Evolutionary conservation across 2,888 invertebrate species (phyloP).

Genomic region (Melitaea athalia): DNA sequence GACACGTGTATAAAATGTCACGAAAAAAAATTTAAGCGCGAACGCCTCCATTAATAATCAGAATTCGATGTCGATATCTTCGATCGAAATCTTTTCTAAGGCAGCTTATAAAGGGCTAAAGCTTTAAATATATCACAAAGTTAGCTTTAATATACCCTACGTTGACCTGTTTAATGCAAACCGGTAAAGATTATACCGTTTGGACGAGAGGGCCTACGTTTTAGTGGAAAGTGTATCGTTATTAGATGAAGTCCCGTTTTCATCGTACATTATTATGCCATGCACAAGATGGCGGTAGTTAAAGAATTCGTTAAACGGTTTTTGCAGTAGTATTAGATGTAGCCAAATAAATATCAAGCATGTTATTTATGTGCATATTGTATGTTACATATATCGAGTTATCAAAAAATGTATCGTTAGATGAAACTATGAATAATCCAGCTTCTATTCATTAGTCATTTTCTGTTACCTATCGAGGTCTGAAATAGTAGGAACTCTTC

Average conservation of each 20-base stretch:
- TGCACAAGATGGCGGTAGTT: constrained; percentile 63
- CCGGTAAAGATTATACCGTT: constrained; percentile 29
- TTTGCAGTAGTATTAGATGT: constrained; percentile 73
- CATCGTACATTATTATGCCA: constrained; percentile 62
- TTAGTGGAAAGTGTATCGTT: constrained; percentile 62
- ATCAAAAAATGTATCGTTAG: constrained; percentile 74
- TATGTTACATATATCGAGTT: constrained; percentile 74
- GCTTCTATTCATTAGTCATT: constrained; percentile 68
- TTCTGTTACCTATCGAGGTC: constrained; percentile 50
- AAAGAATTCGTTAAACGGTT: constrained; percentile 72
- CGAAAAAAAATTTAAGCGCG: constrained; percentile 53
- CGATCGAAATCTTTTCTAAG: constrained; percentile 39
- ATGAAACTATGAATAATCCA: constrained; percentile 57
- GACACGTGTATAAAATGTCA: constrained; percentile 69
- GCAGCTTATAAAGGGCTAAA: constrained; percentile 53
- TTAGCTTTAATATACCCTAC: constrained; percentile 50
- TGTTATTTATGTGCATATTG: constrained; percentile 61
- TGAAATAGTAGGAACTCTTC: constrained; percentile 56
- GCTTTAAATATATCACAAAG: constrained; percentile 64
- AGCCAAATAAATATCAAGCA: constrained; percentile 69
- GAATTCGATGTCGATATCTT: constrained; percentile 27
- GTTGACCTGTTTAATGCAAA: constrained; percentile 59
- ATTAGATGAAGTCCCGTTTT: constrained; percentile 63
- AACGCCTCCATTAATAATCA: constrained; percentile 39
- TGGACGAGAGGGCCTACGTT: constrained; percentile 61